These are phyloP conservation scores for Microcebus tavaratra DNA, from an alignment of 2,113 vertebrate genomes.

Conservation along the genomic window DNA sequence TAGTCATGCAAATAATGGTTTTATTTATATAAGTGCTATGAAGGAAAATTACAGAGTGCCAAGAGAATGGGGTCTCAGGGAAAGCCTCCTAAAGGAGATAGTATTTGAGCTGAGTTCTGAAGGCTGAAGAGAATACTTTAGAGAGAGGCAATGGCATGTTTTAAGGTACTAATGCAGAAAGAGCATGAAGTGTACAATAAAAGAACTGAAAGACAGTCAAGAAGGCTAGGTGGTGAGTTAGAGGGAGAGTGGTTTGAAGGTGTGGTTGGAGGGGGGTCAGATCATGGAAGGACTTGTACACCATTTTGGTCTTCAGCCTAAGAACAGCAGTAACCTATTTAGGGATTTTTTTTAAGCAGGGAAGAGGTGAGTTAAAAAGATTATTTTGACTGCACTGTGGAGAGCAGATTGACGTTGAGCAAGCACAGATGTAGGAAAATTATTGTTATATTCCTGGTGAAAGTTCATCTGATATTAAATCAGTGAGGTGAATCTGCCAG, in stretches of 20 bases:
- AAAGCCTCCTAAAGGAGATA: neutral
- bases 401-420: neutral
- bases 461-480: neutral
- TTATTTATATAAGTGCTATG: neutral
- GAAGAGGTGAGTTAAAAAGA: neutral
- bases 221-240: neutral
- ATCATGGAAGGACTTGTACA: neutral
- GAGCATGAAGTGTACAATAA: neutral
- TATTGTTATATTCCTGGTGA: neutral
- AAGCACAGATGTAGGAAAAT: neutral
- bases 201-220: neutral
- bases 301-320: neutral
- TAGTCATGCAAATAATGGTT: neutral
- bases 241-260: neutral
- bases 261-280: neutral
- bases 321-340: neutral
- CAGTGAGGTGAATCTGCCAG: neutral
- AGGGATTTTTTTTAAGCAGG: neutral
- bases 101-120: neutral
- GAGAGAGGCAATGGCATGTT: neutral
- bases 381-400: neutral
- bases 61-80: neutral
- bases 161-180: neutral
- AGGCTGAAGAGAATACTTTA: neutral
- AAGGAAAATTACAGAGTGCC: slow-evolving; percentile 3